Evolutionary conservation across 2,797 vertebrate genomes (phyloP).

Genomic region (Phataginus tricuspis): DNA sequence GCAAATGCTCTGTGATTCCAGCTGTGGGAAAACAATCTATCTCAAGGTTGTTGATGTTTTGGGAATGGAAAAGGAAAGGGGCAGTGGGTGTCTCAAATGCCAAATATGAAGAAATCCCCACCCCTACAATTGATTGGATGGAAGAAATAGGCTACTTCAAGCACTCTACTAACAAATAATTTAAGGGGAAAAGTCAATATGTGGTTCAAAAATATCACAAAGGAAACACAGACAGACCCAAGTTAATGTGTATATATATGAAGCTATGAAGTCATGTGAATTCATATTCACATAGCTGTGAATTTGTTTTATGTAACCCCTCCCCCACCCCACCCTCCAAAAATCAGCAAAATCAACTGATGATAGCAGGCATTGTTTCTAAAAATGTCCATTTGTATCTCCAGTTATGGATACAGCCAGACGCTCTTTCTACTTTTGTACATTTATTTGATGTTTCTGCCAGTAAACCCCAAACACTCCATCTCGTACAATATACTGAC

Average conservation of each 20-base stretch:
- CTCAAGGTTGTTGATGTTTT: conserved; percentile 32
- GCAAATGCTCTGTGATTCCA: background rate
- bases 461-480: background rate
- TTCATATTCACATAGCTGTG: background rate
- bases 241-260: background rate
- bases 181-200: conserved; percentile 69
- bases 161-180: conserved; percentile 75
- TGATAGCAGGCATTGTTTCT: background rate
- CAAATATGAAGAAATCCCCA: conserved; percentile 57
- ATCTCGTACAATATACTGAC: conserved; percentile 35
- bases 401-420: background rate
- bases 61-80: background rate
- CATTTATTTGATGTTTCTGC: conserved; percentile 59
- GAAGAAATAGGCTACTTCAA: conserved; percentile 72
- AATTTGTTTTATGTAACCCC: background rate
- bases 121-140: conserved; percentile 75
- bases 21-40: background rate
- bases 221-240: background rate
- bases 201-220: conserved; percentile 52
- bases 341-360: background rate
- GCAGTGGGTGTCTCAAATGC: conserved; percentile 50
- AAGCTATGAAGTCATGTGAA: background rate
- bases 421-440: background rate
- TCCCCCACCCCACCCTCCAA: background rate
- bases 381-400: background rate